Evolutionary conservation across 2,113 vertebrate genomes (phyloP), one percentile per base, ranked within the genome.

Genomic region (Cryptotis parvus): DNA sequence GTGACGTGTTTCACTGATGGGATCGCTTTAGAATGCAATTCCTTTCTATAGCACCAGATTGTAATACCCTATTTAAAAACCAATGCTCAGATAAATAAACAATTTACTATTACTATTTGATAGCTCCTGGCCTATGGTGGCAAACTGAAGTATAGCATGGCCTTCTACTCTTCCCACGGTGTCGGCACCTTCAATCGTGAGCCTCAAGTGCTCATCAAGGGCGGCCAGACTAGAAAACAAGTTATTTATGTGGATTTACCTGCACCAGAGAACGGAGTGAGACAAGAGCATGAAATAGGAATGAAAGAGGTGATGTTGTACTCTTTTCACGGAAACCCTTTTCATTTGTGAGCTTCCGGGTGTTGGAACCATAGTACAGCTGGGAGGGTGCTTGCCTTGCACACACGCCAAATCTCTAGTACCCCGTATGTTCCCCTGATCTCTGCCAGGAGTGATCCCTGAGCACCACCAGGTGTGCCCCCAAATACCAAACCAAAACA

Each of bases 101-200:
- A 5, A 16, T 92, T 94, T 95, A 74, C 90, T 24, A 27, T 94
- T 95, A 74, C 90, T 24, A 27, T 94, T 75, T 33, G 33, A 22
- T 82, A 99, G 99, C 97, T 99, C 68, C 93, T 98, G 97, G 97
- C 99, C 0, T 99, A 99, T 0, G 99, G 99, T 10, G 99, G 99
- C 31, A 97, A 96, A 74, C 96, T 99, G 52, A 98, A 96, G 9
- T 99, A 99, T 43, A 88, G 91, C 1, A 91, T 98, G 77, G 97
- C 97, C 29, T 99, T 99, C 97, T 98, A 98, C 41, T 98, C 99
- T 61, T 96, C 98, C 66, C 93, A 98, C 2, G 98, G 98, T 31
- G 77, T 94, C 0, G 99, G 99, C 45, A 95, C 98, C 72, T 98
- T 98, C 94, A 99, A 99, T 95, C 98, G 98, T 78, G 99, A 99